phyloP scores from a whole-genome alignment of 2,888 invertebrate genomes.

The Chromoteleia sp. region DNA sequence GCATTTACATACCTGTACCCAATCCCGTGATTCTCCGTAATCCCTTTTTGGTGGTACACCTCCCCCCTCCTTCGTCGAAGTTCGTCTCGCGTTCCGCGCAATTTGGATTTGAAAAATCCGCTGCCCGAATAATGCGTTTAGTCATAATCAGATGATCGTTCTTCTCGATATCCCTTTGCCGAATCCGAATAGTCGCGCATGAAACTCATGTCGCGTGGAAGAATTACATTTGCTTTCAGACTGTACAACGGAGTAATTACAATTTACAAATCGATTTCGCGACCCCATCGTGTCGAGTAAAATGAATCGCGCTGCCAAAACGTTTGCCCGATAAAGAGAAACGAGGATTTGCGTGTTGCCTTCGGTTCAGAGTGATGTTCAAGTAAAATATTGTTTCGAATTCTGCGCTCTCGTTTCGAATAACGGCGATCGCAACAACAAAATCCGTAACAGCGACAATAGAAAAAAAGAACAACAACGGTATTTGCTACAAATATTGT shows the following conservation, averaged over 20 bases:
- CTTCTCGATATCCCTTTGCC: conserved; percentile 48
- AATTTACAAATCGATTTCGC: conserved; percentile 69
- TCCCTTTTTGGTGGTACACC: conserved; percentile 2
- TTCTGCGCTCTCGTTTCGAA: conserved; percentile 20
- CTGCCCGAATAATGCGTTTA: conserved; percentile 24
- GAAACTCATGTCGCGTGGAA: conserved; percentile 65
- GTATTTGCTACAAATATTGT: no score
- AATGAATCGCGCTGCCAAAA: conserved; percentile 65
- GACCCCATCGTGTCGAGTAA: conserved; percentile 59
- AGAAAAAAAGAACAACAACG: neutral
- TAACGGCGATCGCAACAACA: neutral
- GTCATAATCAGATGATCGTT: conserved; percentile 58
- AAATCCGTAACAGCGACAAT: neutral
- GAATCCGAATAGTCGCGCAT: conserved; percentile 44
- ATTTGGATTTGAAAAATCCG: conserved; percentile 36
- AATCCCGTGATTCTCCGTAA: conserved; percentile 1
- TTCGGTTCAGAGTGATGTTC: conserved; percentile 44
- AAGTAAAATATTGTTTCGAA: conserved; percentile 53
- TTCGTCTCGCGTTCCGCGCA: conserved; percentile 10
- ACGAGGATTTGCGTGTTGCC: conserved; percentile 67
- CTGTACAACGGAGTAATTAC: conserved; percentile 65
- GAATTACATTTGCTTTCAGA: conserved; percentile 70
- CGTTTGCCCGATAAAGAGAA: conserved; percentile 63
- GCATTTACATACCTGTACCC: neutral
- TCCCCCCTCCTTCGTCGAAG: no score